Evolutionary conservation across 53 echinoderm and acorn worm species (phyloP).

Genomic region (Apostichopus leukothele): DNA sequence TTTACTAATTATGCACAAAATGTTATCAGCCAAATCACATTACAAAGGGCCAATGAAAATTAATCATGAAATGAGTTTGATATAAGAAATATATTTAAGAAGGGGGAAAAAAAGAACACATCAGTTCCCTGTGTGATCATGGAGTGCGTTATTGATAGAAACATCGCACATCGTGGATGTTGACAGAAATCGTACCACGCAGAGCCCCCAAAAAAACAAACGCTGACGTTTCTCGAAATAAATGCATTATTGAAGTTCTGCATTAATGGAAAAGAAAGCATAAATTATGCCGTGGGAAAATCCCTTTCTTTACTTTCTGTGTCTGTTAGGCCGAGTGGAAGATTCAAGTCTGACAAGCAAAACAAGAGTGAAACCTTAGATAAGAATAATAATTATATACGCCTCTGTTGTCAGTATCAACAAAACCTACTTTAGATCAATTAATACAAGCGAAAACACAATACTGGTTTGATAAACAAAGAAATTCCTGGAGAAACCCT

Average conservation of each 20-base stretch:
- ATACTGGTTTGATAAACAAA: too few species aligned
- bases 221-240: neutral
- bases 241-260: neutral
- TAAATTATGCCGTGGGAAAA: neutral
- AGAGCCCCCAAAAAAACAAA: neutral
- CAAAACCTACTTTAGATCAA: neutral
- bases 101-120: too few species aligned
- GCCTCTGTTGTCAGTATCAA: neutral
- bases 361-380: neutral
- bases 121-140: too few species aligned
- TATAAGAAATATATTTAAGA: too few species aligned
- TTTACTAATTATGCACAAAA: too few species aligned
- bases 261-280: neutral
- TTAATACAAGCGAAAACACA: too few species aligned
- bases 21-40: too few species aligned
- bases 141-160: too few species aligned
- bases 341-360: neutral
- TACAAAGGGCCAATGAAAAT: too few species aligned
- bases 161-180: neutral
- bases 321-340: neutral
- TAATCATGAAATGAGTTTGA: too few species aligned
- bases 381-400: neutral
- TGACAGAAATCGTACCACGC: neutral
- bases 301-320: neutral
- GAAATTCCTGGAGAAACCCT: too few species aligned